Percentiles rank a stretch among this genome's conserved stretches.
phyloP scores from a whole-genome alignment of 35 echinoderm and acorn worm species.

The Patiria miniata region DNA sequence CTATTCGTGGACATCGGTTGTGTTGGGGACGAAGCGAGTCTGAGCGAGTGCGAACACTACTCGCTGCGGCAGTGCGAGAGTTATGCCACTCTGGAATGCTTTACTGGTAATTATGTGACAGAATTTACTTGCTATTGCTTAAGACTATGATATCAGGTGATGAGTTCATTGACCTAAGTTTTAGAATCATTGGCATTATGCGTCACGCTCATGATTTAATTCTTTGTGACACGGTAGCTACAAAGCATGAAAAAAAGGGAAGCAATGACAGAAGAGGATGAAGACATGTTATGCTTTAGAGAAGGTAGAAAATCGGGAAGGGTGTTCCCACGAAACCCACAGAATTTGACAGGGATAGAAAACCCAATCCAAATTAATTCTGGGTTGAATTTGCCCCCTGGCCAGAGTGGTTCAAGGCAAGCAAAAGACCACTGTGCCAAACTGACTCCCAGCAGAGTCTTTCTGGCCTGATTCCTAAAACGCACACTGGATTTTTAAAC shows the following conservation, averaged over 20 bases:
- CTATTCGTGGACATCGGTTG: conserved; percentile 9
- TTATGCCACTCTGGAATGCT: conserved; percentile 8
- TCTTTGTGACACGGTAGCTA: not conserved
- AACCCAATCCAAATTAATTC: too few species aligned
- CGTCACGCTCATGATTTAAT: not conserved
- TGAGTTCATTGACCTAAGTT: not conserved
- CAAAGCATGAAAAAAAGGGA: not conserved
- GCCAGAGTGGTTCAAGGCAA: too few species aligned
- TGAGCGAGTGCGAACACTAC: not conserved
- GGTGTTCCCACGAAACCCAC: too few species aligned
- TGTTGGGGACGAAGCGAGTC: not conserved
- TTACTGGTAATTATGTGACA: not conserved
- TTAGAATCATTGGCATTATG: not conserved
- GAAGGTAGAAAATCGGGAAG: too few species aligned
- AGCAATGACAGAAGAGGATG: not conserved
- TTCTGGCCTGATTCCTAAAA: too few species aligned
- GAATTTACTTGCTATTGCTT: too few species aligned
- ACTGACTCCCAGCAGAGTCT: too few species aligned
- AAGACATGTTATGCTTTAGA: not conserved
- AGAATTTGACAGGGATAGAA: too few species aligned
- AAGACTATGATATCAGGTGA: not conserved
- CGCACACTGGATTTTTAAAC: too few species aligned
- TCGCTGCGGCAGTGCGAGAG: not conserved
- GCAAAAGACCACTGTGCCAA: too few species aligned
- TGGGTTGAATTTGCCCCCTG: too few species aligned